Conservation (phyloP, 2,113 vertebrate genomes). For the Sylvia atricapilla region DNA sequence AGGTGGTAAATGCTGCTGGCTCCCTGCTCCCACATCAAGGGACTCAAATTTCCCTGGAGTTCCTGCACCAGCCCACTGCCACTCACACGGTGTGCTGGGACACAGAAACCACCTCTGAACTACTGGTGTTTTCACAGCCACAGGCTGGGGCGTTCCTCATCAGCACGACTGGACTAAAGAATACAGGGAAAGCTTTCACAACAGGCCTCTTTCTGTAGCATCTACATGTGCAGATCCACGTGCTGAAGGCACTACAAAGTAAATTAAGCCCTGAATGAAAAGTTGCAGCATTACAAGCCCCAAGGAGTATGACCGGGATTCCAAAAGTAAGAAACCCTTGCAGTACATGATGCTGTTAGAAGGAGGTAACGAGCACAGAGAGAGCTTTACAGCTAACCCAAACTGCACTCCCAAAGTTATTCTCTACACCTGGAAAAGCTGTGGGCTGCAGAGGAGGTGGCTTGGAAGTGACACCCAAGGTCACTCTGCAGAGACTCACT, state of each 20-base stretch:
- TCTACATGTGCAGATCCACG: background rate
- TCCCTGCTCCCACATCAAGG: constrained; percentile 35
- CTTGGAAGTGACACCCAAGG: background rate
- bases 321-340: background rate
- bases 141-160: background rate
- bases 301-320: background rate
- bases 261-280: background rate
- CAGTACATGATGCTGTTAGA: background rate
- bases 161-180: background rate
- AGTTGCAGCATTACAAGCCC: background rate
- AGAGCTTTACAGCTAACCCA: background rate
- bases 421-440: background rate
- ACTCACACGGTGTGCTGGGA: background rate
- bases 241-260: background rate
- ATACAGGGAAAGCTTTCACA: background rate
- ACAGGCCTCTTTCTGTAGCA: accelerated
- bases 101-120: background rate
- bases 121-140: background rate
- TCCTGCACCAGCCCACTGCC: background rate
- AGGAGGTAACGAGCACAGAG: background rate
- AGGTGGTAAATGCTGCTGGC: background rate
- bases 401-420: background rate
- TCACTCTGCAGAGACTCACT: background rate
- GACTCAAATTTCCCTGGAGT: background rate
- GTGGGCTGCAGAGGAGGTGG: background rate